Base-by-base conservation (phyloP, 1,140 invertebrate genomes). In the Carposina sasakii region DNA sequence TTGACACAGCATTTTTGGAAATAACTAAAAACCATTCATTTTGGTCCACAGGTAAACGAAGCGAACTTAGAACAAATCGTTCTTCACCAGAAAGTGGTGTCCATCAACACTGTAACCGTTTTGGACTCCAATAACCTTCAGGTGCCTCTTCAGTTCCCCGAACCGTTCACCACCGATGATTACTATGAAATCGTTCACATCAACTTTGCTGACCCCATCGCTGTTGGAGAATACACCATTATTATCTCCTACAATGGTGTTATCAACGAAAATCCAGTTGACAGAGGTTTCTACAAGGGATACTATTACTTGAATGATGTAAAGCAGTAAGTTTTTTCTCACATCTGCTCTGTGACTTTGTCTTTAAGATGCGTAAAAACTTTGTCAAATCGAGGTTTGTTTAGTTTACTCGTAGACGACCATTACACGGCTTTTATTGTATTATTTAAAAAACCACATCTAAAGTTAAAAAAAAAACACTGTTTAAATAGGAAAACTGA, bases 251-350 rank as follows among this genome's bases (percentile, higher is more conserved):
- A 75, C 34, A 41, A 54, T 4, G 77, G 74, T 2, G 23, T 19
- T 2, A 83, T 83, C 26, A 70, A 78, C 15, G 57, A 61, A 30
- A 83, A 83, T 43, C 76, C 73, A 1, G 6, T 65, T 9, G 76
- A 78, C 10, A 64, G 76, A 51, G 79, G 79, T 12, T 81, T 83
- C 47, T 83, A 83, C 42, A 73, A 69, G 31, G 79, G 79, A 1
- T 75, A 83, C 37, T 83, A 83, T 12, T 74, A 69, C 34, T 21
- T 49, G 0, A 66, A 69, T 12, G 63, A 54, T 45, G 22, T 59
- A 17, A 45, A 42, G n/a, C 55, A 65, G 76, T 81, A 46, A 60
- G 41, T 44, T n/a, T n/a, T n/a, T n/a, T n/a, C n/a, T n/a, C n/a
- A n/a, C n/a, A n/a, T n/a, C n/a, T n/a, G n/a, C n/a, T n/a, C n/a